Evolutionary conservation across 2,888 invertebrate genomes (phyloP).

Genomic region (Copidosoma aretas): DNA sequence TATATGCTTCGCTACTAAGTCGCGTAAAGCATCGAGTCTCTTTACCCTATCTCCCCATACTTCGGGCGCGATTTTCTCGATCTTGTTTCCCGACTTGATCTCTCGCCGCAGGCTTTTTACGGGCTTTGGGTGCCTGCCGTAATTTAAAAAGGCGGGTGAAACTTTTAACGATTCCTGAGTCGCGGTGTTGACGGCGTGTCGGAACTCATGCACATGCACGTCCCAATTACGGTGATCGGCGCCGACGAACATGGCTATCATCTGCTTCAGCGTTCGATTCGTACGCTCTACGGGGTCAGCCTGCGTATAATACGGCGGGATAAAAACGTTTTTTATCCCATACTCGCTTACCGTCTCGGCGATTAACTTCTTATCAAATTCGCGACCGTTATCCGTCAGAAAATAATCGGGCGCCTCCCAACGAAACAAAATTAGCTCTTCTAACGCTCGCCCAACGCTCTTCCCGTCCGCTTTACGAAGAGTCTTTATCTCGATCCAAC

Average conservation of each 20-base stretch:
- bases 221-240: conserved; percentile 40
- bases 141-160: conserved; percentile 39
- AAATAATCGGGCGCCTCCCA: too few relatives aligned
- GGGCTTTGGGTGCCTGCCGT: conserved; percentile 19
- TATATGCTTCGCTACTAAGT: not conserved
- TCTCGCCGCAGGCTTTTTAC: not conserved
- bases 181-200: conserved; percentile 40
- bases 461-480: too few relatives aligned
- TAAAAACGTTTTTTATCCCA: too few relatives aligned
- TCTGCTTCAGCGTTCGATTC: not conserved
- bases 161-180: conserved; percentile 28
- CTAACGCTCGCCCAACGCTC: too few relatives aligned
- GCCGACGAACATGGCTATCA: conserved; percentile 6
- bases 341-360: too few relatives aligned
- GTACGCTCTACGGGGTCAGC: too few relatives aligned
- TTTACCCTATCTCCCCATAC: not conserved
- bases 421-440: too few relatives aligned
- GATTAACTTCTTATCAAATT: too few relatives aligned
- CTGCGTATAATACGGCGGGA: too few relatives aligned
- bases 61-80: not conserved
- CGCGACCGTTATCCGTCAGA: too few relatives aligned
- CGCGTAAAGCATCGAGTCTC: too few relatives aligned
- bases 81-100: not conserved
- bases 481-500: too few relatives aligned
- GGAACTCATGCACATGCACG: conserved; percentile 32